Evolutionary conservation across 2,888 invertebrate genomes (phyloP), one percentile per base, ranked within the genome.

Genomic region (Sminthurides aquaticus): DNA sequence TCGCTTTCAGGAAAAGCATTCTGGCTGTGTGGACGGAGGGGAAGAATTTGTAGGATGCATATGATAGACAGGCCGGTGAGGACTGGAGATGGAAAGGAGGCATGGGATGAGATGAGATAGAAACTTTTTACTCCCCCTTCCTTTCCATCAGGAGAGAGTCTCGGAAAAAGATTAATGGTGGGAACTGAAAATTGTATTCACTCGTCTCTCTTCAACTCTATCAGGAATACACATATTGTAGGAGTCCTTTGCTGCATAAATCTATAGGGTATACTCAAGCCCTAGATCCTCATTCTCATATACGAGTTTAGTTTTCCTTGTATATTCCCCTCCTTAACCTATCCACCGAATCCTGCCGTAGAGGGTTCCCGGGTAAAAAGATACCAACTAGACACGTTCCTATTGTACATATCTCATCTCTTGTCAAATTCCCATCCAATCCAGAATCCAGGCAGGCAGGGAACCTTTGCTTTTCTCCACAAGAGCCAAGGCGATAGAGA

Each of bases 131-230:
- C 60, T 49, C 60, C 28, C n/a, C 43, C 43, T 34, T 57, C 65
- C 62, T 57, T 62, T 68, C 68, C 68, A 65, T 68, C 68, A 66
- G 49, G 60, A 63, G 60, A 66, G 60, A 63, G 60, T 63, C 66
- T 66, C 57, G 58, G 60, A 62, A 67, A 60, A 68, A 68, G 68
- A 68, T 68, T 68, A 66, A 68, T 68, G 66, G 68, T 68, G 68
- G 64, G 68, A 68, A 68, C 60, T 22, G 65, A 63, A 67, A 68
- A 67, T 65, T 65, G 63, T 68, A 68, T 68, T 66, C 63, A 63
- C 49, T 57, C 62, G 61, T 60, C 64, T 64, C 64, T 49, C 62
- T 60, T 60, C 55, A 61, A 52, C 52, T 52, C 52, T 52, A 52
- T 52, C 52, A 52, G 15, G 52, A 52, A 8, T 52, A 20, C 52